Base-by-base conservation (phyloP, 2,797 vertebrate species). In the Phrynocephalus vlangalii region DNA sequence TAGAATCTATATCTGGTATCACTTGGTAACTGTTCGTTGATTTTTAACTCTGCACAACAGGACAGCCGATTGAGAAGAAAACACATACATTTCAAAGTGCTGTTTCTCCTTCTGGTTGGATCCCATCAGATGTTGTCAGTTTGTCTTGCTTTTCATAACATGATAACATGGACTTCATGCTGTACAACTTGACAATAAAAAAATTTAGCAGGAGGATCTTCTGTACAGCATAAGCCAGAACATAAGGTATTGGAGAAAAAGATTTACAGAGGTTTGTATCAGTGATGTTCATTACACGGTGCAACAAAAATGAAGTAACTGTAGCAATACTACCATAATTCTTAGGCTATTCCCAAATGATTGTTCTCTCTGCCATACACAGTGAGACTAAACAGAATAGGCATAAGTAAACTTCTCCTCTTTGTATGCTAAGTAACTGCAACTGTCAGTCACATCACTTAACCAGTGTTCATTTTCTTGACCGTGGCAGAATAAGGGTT, bases 391-490 rank as follows among this genome's bases (percentile, higher is more conserved):
- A 44, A 56, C 66, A 30, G 79, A 56, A 81, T 2, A 85, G 26
- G 10, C 66, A 33, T 0, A 0, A 13, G 33, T 33, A 13, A 66
- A 60, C 67, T 48, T 84, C 78, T 75, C 24, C 28, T 78, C 71
- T 11, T 7, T 50, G 63, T 90, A 82, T 84, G 78, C 1, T 28
- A 86, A 56, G 56, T 6, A 85, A 44, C 22, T 78, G 75, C 28
- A 18, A 79, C 24, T 15, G 50, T 81, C 30, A 78, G 13, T 78
- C 50, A 77, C 16, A 84, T 76, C n/a, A 48, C 68, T 1, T 0
- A 90, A 80, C 10, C 18, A 79, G 6, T 26, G 89, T 52, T 77
- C 78, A 33, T 80, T 88, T 77, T 33, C 63, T 1, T 30, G 73
- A 63, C 16, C 11, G 28, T 2, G 1, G 71, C 44, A 86, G 15